These are phyloP conservation scores for Calonectris borealis DNA, from an alignment of 2,113 vertebrate genomes.

Conservation along the genomic window DNA sequence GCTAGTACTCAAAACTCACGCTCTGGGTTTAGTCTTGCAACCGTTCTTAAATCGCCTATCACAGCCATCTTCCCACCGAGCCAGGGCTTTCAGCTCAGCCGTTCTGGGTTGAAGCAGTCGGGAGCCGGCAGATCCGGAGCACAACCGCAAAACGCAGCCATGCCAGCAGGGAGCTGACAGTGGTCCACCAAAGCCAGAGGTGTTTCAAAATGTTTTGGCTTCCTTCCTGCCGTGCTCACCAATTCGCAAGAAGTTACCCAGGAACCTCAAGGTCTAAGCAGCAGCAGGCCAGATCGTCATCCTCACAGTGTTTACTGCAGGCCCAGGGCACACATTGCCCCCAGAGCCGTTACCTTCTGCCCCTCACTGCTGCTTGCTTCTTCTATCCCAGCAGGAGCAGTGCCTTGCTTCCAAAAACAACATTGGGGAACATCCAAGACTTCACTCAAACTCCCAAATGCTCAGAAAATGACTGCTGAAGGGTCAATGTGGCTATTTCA, in stretches of 20 bases:
- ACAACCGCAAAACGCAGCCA: not conserved
- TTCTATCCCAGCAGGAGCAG: not conserved
- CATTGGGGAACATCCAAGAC: not conserved
- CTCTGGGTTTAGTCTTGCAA: not conserved
- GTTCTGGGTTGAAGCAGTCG: fast-evolving
- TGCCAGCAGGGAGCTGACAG: too few species aligned
- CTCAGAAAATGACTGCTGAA: not conserved
- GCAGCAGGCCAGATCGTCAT: not conserved
- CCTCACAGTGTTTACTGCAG: fast-evolving
- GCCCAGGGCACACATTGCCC: not conserved
- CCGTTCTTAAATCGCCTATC: fast-evolving
- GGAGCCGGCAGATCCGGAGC: not conserved
- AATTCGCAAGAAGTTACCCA: fast-evolving
- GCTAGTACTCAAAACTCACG: not conserved
- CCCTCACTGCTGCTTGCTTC: not conserved
- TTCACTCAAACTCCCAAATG: not conserved
- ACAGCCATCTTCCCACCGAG: fast-evolving
- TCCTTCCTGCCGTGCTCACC: not conserved
- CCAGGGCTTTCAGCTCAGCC: not conserved
- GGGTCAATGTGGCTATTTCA: fast-evolving
- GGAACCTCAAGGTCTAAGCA: not conserved
- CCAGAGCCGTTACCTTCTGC: not conserved
- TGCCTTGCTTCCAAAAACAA: not conserved
- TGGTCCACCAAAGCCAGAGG: not conserved
- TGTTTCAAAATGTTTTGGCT: not conserved